Conservation (phyloP, 2,797 vertebrate genomes). For the Thamnophis elegans region DNA sequence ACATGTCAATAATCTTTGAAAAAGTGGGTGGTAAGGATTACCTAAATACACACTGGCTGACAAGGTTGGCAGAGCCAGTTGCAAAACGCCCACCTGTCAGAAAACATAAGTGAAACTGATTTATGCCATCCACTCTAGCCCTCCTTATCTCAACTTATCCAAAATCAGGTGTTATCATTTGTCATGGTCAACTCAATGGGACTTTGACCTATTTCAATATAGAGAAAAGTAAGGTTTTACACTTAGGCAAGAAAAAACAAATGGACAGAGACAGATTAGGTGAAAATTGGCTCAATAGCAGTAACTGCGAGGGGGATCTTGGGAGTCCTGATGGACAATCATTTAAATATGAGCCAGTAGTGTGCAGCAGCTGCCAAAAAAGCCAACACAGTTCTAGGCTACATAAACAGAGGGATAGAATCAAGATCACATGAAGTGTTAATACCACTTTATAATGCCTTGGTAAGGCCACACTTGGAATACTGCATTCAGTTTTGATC, state of each 20-base stretch:
- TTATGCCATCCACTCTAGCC: neutral
- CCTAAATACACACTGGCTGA: neutral
- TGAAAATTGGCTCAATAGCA: neutral
- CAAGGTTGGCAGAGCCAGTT: neutral
- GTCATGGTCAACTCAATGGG: neutral
- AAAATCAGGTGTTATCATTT: neutral
- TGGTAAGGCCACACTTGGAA: rapidly evolving
- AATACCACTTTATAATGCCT: too few species aligned
- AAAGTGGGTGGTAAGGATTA: neutral
- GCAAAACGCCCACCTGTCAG: neutral
- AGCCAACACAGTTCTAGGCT: neutral
- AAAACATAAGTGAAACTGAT: neutral
- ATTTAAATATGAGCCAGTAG: too few species aligned
- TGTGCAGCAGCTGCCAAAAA: neutral
- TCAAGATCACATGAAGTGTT: neutral
- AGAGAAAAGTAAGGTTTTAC: neutral
- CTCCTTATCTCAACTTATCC: neutral
- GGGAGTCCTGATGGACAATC: too few species aligned
- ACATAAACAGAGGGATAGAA: neutral
- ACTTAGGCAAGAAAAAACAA: neutral
- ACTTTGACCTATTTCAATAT: neutral
- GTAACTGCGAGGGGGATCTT: too few species aligned
- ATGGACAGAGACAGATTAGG: neutral
- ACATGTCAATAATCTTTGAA: neutral
- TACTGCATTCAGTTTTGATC: neutral